Evolutionary conservation across 2,888 invertebrate genomes (phyloP), one percentile per base, ranked within the genome.

Genomic region (Leptogaster cylindrica): DNA sequence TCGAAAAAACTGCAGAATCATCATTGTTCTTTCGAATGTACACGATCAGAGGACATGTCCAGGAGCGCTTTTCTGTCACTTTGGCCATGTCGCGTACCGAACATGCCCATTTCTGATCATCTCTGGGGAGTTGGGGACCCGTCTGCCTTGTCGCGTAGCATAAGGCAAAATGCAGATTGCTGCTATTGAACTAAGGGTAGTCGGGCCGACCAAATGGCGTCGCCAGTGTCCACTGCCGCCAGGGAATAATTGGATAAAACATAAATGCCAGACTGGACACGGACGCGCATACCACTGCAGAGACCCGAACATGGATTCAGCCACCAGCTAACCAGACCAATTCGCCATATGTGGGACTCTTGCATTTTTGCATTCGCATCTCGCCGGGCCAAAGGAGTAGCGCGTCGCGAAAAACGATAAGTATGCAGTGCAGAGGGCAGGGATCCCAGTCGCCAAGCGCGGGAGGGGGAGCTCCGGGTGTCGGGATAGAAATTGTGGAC

Each of bases 161-260:
- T 8, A 10, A 33, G 28, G 33, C n/a, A 63, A 46, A 63, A 44
- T 63, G 63, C 46, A 63, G 41, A 44, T 63, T 41, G 63, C 46
- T n/a, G n/a, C 20, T 20, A 27, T 12, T 10, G 63, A 31, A 46
- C 18, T 50, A 51, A 36, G n/a, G 39, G 46, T 39, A 52, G 39
- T 16, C 55, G 33, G 66, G 64, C 65, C 70, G 70, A 70, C 70
- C 66, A 70, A 70, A 68, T 68, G 70, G 70, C 70, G 70, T 70
- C 70, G 66, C 70, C 52, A 46, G 52, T 61, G 55, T 70, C 70
- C 66, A 66, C 44, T 25, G 33, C 36, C 27, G 50, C 23, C 16
- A 16, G 27, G 23, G 64, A 64, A 65, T 65, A 65, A 65, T 65
- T 65, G 65, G 65, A 65, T 39, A 65, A 27, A 46, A 65, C 65